Conservation (phyloP, 2,797 vertebrate genomes). For the Oreortyx pictus region DNA sequence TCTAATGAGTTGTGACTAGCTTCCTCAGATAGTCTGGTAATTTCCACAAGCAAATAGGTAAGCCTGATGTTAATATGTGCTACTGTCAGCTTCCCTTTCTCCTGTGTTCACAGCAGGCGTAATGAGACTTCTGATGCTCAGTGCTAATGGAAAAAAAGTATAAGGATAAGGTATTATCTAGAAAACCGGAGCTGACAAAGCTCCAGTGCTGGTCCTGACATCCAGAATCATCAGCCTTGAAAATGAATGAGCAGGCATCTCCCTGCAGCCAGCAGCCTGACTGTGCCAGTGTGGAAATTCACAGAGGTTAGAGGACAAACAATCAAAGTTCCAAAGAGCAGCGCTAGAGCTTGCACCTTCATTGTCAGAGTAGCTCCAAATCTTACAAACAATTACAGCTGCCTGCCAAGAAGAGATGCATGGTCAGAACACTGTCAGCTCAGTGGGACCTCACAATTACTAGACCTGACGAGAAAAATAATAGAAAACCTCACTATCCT, state of each 20-base stretch:
- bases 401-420: neutral
- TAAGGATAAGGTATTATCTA: neutral
- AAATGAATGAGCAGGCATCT: neutral
- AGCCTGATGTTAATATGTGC: neutral
- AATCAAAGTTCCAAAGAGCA: neutral
- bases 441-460: neutral
- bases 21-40: neutral
- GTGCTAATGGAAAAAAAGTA: neutral
- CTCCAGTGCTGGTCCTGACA: neutral
- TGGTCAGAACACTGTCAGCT: neutral
- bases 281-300: neutral
- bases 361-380: neutral
- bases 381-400: neutral
- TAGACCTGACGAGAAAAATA: neutral
- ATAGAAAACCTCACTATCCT: slow-evolving; percentile 45
- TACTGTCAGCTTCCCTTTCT: neutral
- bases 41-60: neutral
- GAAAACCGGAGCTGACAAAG: neutral
- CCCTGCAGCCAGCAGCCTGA: neutral
- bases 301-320: neutral
- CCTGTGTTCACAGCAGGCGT: neutral
- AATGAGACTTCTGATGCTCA: neutral
- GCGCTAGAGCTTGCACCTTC: neutral
- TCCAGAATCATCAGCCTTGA: neutral
- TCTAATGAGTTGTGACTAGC: neutral